These are phyloP conservation scores for Melinopterus prodromus DNA, from an alignment of 2,888 invertebrate genomes.

Conservation along the genomic window DNA sequence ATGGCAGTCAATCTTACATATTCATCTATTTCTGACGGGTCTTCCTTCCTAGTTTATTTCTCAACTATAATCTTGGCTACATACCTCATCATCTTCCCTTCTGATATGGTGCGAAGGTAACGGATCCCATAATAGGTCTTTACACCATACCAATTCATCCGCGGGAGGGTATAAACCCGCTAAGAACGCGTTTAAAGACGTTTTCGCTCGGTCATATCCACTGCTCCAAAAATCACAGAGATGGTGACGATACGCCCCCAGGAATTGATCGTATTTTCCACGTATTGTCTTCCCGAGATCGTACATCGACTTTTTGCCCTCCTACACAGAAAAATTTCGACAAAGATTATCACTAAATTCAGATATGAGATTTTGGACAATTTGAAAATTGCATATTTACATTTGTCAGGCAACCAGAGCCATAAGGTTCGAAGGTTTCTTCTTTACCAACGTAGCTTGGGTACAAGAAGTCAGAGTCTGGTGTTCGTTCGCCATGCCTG, in stretches of 20 bases:
- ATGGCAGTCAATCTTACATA: too few relatives aligned
- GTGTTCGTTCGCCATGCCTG: constrained; percentile 32
- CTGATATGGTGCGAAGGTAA: constrained; percentile 27
- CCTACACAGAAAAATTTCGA: not conserved
- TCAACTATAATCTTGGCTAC: not conserved
- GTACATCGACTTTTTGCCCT: constrained; percentile 31
- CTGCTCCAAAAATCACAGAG: constrained; percentile 27
- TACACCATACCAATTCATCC: constrained; percentile 25
- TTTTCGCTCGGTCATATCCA: constrained; percentile 17
- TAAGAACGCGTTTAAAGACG: constrained; percentile 22
- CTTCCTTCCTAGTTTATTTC: not conserved
- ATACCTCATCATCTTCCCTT: constrained; percentile 22
- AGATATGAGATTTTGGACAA: not conserved
- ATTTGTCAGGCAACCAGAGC: constrained; percentile 30
- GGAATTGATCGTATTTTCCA: constrained; percentile 25
- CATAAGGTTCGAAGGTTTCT: constrained; percentile 26
- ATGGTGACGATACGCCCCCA: constrained; percentile 24
- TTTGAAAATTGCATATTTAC: constrained; percentile 13
- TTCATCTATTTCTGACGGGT: too few relatives aligned
- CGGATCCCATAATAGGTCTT: constrained; percentile 31
- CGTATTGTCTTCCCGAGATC: constrained; percentile 27
- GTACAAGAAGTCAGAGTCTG: constrained; percentile 16
- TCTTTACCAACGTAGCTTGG: constrained; percentile 20
- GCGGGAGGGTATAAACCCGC: constrained; percentile 30
- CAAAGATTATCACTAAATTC: too few relatives aligned